Evolutionary conservation across 2,797 vertebrate species (phyloP).

Genomic region (Jordanella pulchra): DNA sequence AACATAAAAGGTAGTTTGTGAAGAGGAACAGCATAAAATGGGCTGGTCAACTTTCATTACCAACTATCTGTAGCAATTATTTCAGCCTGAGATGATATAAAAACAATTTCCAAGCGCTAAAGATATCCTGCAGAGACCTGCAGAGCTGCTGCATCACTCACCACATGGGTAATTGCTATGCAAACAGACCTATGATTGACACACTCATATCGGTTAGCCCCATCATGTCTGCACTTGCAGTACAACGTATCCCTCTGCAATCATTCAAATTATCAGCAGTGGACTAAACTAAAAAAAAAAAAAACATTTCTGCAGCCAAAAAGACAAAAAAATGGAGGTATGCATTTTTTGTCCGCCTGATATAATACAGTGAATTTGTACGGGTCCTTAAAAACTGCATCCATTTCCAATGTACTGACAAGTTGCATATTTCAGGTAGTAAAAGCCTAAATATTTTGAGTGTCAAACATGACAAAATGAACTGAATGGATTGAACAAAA

Average conservation of each 20-base stretch:
- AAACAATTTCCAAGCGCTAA: not conserved
- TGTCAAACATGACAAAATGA: not conserved
- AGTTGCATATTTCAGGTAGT: not conserved
- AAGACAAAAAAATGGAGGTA: not conserved
- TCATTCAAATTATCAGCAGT: not conserved
- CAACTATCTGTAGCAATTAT: not conserved
- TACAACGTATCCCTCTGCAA: not conserved
- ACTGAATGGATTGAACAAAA: not conserved
- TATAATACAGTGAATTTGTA: not conserved
- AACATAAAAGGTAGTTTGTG: not conserved
- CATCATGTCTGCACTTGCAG: not conserved
- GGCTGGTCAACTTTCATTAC: not conserved
- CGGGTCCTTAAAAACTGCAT: not conserved
- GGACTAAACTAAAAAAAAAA: not conserved
- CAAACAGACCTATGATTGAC: not conserved
- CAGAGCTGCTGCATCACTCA: not conserved
- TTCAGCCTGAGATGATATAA: not conserved
- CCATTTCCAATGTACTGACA: not conserved
- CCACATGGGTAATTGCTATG: not conserved
- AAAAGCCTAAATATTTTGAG: not conserved
- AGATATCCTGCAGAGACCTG: not conserved
- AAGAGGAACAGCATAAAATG: not conserved
- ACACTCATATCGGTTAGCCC: not conserved
- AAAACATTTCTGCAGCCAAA: not conserved
- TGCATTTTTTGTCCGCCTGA: not conserved